Evolutionary conservation across 2,797 vertebrate genomes (phyloP).

Genomic region (Pipistrellus kuhlii): DNA sequence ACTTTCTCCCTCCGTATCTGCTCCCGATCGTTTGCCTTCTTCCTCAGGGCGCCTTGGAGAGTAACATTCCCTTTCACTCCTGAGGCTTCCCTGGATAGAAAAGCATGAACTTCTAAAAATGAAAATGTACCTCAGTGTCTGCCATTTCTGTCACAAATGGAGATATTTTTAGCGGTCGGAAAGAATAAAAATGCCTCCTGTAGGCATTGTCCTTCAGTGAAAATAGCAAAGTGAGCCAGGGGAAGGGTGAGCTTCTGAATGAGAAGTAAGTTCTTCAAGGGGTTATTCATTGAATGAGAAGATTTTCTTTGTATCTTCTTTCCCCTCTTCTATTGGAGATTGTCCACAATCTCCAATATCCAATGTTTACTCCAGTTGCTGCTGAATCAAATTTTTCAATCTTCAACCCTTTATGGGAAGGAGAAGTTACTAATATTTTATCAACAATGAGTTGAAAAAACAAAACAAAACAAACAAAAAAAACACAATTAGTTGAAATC

Average conservation of each 20-base stretch:
- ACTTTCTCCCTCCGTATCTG: background rate
- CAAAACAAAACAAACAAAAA: too few species aligned
- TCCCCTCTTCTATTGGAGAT: background rate
- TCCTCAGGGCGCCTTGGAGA: background rate
- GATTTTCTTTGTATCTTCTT: background rate
- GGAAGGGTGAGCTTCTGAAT: background rate
- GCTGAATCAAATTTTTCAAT: background rate
- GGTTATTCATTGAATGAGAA: background rate
- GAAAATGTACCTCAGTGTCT: background rate
- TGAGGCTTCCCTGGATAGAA: background rate
- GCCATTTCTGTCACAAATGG: background rate
- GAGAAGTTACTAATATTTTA: background rate
- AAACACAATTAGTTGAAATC: background rate
- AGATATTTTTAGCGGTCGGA: conserved; percentile 16
- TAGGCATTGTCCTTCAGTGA: background rate
- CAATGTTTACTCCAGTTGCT: background rate
- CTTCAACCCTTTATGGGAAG: background rate
- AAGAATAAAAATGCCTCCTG: background rate
- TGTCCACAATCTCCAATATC: background rate
- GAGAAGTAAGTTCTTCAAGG: background rate
- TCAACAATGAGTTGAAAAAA: background rate
- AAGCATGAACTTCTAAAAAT: conserved; percentile 13
- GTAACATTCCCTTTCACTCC: background rate
- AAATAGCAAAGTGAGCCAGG: background rate
- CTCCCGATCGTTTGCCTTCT: background rate